Conservation (phyloP, 2,113 vertebrate species). For the Tragulus kanchil region DNA sequence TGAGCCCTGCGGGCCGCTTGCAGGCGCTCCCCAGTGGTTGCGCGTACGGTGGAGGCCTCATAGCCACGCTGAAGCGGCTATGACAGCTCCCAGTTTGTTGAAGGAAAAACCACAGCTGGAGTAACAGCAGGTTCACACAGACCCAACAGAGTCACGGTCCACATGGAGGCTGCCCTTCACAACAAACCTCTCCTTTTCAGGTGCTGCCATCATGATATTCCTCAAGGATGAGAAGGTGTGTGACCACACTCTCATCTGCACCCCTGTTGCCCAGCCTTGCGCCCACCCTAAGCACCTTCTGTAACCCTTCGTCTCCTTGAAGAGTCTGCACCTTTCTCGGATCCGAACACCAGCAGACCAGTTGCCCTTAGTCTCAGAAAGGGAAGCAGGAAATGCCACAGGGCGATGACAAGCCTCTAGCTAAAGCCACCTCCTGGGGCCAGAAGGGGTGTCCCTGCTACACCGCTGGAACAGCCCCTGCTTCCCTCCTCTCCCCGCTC, state of each 20-base stretch:
- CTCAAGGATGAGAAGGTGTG: not conserved
- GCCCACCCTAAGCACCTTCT: not conserved
- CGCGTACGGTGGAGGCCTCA: not conserved
- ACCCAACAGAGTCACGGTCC: not conserved
- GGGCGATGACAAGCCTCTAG: not conserved
- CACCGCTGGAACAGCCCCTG: rapidly evolving
- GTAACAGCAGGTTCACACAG: not conserved
- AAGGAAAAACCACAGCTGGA: not conserved
- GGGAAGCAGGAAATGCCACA: not conserved
- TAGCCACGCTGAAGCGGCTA: not conserved
- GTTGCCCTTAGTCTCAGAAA: not conserved
- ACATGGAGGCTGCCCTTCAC: not conserved
- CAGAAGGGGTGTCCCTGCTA: not conserved
- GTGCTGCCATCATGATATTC: not conserved
- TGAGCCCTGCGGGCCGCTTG: not conserved
- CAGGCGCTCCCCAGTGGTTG: not conserved
- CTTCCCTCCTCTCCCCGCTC: not conserved
- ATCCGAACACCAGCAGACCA: not conserved
- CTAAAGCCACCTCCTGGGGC: rapidly evolving
- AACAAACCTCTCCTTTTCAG: not conserved
- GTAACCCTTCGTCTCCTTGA: not conserved
- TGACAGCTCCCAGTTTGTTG: not conserved
- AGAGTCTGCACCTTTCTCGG: not conserved
- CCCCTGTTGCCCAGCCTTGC: not conserved
- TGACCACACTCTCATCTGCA: not conserved